A percentile compares a stretch with the other conserved stretches of the same genome.
These are phyloP conservation scores for Dorcus hopei DNA, from an alignment of 2,888 invertebrate genomes.

Conservation along the genomic window DNA sequence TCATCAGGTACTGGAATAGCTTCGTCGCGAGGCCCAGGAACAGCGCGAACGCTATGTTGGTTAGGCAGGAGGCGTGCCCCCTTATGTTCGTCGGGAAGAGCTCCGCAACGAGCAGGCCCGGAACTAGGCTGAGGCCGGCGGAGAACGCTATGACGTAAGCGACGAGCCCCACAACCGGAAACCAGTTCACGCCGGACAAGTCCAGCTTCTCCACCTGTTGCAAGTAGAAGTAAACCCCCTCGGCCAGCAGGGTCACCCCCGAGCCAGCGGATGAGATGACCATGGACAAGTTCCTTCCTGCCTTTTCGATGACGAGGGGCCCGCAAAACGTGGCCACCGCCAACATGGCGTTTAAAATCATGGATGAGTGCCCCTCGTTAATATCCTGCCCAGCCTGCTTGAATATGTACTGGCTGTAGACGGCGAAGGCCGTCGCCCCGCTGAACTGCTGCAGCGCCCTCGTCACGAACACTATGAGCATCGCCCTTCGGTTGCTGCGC, in stretches of 20 bases:
- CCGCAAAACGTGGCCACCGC: slow-evolving; percentile 20
- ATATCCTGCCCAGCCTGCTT: slow-evolving; percentile 38
- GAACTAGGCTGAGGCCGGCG: slow-evolving; percentile 30
- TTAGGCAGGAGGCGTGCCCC: slow-evolving; percentile 32
- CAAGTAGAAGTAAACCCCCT: slow-evolving; percentile 35
- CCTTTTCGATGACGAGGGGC: slow-evolving; percentile 31
- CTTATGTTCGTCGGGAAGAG: slow-evolving; percentile 33
- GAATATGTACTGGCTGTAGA: slow-evolving; percentile 40
- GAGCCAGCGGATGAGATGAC: slow-evolving; percentile 32
- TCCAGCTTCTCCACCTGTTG: slow-evolving; percentile 21
- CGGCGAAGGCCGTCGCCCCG: slow-evolving; percentile 34
- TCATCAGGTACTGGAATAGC: slow-evolving; percentile 34
- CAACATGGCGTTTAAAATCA: slow-evolving; percentile 31
- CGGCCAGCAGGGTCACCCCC: slow-evolving; percentile 26
- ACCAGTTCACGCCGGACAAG: slow-evolving; percentile 24
- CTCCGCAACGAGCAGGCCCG: slow-evolving; percentile 32
- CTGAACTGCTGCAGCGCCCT: slow-evolving; percentile 38
- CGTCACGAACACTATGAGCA: slow-evolving; percentile 29
- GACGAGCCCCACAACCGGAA: slow-evolving; percentile 26
- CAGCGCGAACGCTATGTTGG: slow-evolving; percentile 30
- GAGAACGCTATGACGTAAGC: slow-evolving; percentile 29
- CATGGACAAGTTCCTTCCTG: slow-evolving; percentile 35
- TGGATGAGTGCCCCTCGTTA: slow-evolving; percentile 35
- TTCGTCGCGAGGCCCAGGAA: slow-evolving; percentile 32
- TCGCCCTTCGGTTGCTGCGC: slow-evolving; percentile 35